phyloP scores from a whole-genome alignment of 2,113 vertebrate genomes.

The Balaenoptera acutorostrata region DNA sequence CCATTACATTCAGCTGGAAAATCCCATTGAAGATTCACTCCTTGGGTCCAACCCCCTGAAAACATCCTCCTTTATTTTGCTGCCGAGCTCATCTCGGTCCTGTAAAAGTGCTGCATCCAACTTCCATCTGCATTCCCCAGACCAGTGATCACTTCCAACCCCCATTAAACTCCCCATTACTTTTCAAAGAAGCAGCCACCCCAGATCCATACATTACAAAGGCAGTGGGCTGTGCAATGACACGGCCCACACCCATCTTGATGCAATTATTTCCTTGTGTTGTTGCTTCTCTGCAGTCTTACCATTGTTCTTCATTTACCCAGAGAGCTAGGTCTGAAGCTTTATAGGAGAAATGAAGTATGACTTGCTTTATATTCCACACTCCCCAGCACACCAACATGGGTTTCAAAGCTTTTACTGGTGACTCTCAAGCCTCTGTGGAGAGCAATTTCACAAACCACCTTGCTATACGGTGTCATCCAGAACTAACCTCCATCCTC shows the following conservation, averaged over 20 bases:
- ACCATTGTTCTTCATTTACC: not conserved
- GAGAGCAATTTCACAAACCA: not conserved
- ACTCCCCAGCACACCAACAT: not conserved
- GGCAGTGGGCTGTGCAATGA: not conserved
- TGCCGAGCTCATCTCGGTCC: not conserved
- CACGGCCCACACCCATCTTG: not conserved
- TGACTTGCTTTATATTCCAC: not conserved
- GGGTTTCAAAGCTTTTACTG: not conserved
- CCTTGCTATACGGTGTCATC: not conserved
- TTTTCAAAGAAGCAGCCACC: not conserved
- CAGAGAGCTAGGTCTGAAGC: not conserved
- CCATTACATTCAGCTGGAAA: slow-evolving; percentile 7
- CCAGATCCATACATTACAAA: not conserved
- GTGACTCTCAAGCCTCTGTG: not conserved
- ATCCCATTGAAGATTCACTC: not conserved
- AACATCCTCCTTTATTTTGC: not conserved
- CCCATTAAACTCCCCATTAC: not conserved
- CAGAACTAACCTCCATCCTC: not conserved
- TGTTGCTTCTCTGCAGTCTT: not conserved
- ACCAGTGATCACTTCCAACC: not conserved
- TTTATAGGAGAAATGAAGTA: slow-evolving; percentile 42
- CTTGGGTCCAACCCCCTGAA: not conserved
- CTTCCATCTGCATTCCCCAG: not conserved
- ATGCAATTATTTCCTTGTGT: slow-evolving; percentile 34
- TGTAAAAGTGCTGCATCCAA: not conserved